Evolutionary conservation across 2,797 vertebrate genomes (phyloP).

Genomic region (Siniperca scherzeri): DNA sequence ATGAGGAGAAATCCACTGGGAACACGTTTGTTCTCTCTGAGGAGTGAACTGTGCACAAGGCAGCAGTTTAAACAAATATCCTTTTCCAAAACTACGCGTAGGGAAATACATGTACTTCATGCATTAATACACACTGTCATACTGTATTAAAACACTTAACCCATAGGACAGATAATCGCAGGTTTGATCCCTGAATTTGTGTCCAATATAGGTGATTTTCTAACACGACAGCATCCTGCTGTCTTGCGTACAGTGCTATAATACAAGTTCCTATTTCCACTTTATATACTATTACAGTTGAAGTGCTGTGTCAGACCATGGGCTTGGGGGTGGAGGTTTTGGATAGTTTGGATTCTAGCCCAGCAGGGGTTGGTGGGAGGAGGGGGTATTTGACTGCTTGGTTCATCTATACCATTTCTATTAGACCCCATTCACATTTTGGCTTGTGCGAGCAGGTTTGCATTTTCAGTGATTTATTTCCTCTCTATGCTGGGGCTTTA

Average conservation of each 20-base stretch:
- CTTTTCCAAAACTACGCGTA: neutral
- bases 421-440: constrained; percentile 42
- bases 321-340: neutral
- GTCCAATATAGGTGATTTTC: neutral
- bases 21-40: constrained; percentile 36
- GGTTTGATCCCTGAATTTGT: neutral
- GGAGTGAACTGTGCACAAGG: constrained; percentile 45
- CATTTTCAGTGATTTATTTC: constrained; percentile 50
- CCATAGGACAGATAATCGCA: neutral
- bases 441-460: constrained; percentile 45
- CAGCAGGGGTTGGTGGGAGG: constrained; percentile 28
- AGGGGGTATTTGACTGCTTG: constrained; percentile 51
- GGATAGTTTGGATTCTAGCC: constrained; percentile 24
- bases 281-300: constrained; percentile 16
- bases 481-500: neutral
- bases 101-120: constrained; percentile 46
- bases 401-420: constrained; percentile 48
- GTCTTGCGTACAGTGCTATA: neutral
- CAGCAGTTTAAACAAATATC: constrained; percentile 56
- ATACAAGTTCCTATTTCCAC: constrained; percentile 10
- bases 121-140: constrained; percentile 27
- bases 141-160: constrained; percentile 20
- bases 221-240: neutral
- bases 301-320: constrained; percentile 20
- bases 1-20: constrained; percentile 64